A percentile compares a stretch with the other conserved stretches of the same genome.
phyloP scores from a whole-genome alignment of 2,113 vertebrate genomes.

The Psophia crepitans region DNA sequence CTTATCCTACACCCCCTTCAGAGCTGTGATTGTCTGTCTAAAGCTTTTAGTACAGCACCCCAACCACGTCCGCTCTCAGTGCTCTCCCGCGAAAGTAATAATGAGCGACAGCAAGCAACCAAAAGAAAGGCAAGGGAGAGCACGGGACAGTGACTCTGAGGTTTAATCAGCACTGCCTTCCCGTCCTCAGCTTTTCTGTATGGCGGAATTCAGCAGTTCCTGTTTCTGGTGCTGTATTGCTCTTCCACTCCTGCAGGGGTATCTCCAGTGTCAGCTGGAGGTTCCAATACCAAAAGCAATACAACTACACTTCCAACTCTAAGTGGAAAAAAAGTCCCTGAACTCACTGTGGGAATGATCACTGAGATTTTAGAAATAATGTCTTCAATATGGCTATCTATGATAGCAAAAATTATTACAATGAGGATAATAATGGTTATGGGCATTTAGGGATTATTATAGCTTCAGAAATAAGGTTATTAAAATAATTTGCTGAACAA shows the following conservation, averaged over 20 bases:
- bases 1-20: neutral
- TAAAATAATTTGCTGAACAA: slow-evolving; percentile 10
- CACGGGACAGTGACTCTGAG: neutral
- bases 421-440: neutral
- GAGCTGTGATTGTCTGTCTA: neutral
- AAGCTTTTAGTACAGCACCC: neutral
- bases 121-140: neutral
- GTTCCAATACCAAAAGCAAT: neutral
- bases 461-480: neutral
- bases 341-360: neutral
- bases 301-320: neutral
- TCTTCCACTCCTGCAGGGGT: neutral
- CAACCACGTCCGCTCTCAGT: fast-evolving
- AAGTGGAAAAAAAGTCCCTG: neutral
- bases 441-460: neutral
- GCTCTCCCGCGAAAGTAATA: neutral
- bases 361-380: neutral
- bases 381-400: neutral
- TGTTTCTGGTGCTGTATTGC: neutral
- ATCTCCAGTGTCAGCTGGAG: neutral
- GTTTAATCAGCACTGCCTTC: neutral
- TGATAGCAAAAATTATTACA: neutral
- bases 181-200: neutral
- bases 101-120: fast-evolving
- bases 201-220: neutral